Evolutionary conservation across 1,140 invertebrate genomes (phyloP).

Genomic region (Phymastichus coffea): DNA sequence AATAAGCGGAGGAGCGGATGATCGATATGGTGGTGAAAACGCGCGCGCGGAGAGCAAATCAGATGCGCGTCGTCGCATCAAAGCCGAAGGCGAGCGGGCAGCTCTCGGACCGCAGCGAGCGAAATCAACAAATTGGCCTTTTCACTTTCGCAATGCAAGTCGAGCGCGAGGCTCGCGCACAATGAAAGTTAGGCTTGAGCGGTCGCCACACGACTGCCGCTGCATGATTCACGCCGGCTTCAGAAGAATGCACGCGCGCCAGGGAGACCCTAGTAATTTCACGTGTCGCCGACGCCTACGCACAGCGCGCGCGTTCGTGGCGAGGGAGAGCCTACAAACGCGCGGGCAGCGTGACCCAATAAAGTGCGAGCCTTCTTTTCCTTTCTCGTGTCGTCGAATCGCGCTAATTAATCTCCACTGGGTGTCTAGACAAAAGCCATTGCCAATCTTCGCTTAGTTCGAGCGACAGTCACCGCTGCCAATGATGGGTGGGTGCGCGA

Average conservation of each 20-base stretch:
- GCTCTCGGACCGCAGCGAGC: too few relatives aligned
- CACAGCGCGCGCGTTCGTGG: background rate
- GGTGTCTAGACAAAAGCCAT: too few relatives aligned
- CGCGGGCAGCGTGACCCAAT: slow-evolving; percentile 14
- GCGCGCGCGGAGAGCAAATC: slow-evolving; percentile 10
- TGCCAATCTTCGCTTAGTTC: too few relatives aligned
- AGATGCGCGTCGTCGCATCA: slow-evolving; percentile 1
- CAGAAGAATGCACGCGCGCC: too few relatives aligned
- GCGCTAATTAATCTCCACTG: too few relatives aligned
- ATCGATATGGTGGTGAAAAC: slow-evolving; percentile 13
- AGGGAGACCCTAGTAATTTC: slow-evolving; percentile 10
- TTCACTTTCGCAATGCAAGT: slow-evolving; percentile 22
- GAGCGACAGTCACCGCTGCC: too few relatives aligned
- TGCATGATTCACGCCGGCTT: background rate
- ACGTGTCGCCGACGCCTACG: slow-evolving; percentile 17
- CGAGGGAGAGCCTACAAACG: slow-evolving; percentile 6
- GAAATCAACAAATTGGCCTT: slow-evolving; percentile 22
- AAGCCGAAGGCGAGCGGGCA: background rate
- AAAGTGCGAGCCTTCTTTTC: background rate
- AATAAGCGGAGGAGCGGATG: slow-evolving; percentile 11
- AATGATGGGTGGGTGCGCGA: too few relatives aligned
- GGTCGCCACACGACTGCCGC: background rate
- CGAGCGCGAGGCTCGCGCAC: too few relatives aligned
- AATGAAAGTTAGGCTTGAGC: too few relatives aligned
- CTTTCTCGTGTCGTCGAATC: background rate